Evolutionary conservation across 2,888 invertebrate genomes (phyloP).

Genomic region (Drosophila crucigera): DNA sequence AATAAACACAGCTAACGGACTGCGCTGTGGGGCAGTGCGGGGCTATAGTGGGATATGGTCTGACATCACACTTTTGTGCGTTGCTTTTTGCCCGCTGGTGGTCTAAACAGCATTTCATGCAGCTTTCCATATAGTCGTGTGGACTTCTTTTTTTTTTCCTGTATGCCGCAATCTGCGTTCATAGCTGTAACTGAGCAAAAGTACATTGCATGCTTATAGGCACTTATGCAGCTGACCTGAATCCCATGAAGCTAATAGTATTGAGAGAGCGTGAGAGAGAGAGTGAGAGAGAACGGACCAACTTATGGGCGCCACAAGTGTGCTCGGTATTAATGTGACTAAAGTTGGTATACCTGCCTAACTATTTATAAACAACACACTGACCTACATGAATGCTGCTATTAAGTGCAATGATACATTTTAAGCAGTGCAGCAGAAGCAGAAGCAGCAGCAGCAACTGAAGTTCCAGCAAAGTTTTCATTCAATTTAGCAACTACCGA

Average conservation of each 20-base stretch:
- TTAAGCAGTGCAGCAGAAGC: slow-evolving; percentile 24
- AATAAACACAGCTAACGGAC: slow-evolving; percentile 71
- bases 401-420: slow-evolving; percentile 22
- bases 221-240: slow-evolving; percentile 75
- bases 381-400: slow-evolving; percentile 42
- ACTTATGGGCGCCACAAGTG: slow-evolving; percentile 9
- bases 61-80: slow-evolving; percentile 75
- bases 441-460: slow-evolving; percentile 8
- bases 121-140: slow-evolving; percentile 26
- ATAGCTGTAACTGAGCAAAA: slow-evolving; percentile 33
- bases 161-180: slow-evolving; percentile 17
- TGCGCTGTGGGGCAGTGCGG: background rate
- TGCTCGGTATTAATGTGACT: slow-evolving; percentile 9
- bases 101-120: slow-evolving; percentile 32
- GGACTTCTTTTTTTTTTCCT: slow-evolving; percentile 8
- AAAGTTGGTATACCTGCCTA: slow-evolving; percentile 12
- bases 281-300: background rate
- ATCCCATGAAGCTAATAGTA: slow-evolving; percentile 60
- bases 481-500: slow-evolving; percentile 55
- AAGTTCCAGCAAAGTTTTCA: slow-evolving; percentile 44
- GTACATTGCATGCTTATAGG: slow-evolving; percentile 77
- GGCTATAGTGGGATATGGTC: slow-evolving; percentile 35
- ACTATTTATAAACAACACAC: slow-evolving; percentile 35
- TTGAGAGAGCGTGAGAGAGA: slow-evolving; percentile 23
- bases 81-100: slow-evolving; percentile 63